Evolutionary conservation across 2,888 invertebrate genomes (phyloP), one percentile per base, ranked within the genome.

Genomic region (Orgyia antiqua): DNA sequence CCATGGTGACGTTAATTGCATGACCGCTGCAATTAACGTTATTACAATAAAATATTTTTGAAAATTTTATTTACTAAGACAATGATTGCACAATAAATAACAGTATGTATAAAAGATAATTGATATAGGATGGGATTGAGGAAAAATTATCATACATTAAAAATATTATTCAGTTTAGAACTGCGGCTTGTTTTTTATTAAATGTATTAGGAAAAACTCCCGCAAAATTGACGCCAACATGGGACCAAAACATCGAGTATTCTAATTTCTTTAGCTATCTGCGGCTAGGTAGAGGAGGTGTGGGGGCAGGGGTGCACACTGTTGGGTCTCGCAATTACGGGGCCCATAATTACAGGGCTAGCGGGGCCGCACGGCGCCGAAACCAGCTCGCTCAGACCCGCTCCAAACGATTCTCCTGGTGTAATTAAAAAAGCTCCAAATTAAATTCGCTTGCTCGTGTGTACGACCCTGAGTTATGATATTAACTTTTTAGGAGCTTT

Each of bases 401-500:
- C 36, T 32, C 31, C 59, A 65, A 65, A 70, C 70, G 69, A 77
- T 75, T 76, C 79, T 76, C 71, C 77, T 65, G 74, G 69, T 79
- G 70, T 84, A 86, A 86, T 86, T 86, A 86, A 86, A 84, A 86
- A 84, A 75, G 77, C 72, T 84, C 83, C 75, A 83, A 84, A 86
- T 86, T 82, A 84, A 84, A 86, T 86, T 86, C 79, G 84, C 86
- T 86, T 77, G 83, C 84, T 80, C 73, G 79, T 80, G 76, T 78
- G 67, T 72, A 71, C 72, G 63, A 62, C 58, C 62, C 71, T 71
- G 78, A 70, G 78, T 83, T 83, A 80, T 79, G 76, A 79, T 80
- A 79, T 78, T 77, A 79, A 77, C 77, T 82, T 86, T 84, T 84
- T 82, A 74, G 74, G 72, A 65, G 68, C 78, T 84, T 80, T 83